Conservation (phyloP, 2,797 vertebrate genomes). For the Sebastes iracundus region DNA sequence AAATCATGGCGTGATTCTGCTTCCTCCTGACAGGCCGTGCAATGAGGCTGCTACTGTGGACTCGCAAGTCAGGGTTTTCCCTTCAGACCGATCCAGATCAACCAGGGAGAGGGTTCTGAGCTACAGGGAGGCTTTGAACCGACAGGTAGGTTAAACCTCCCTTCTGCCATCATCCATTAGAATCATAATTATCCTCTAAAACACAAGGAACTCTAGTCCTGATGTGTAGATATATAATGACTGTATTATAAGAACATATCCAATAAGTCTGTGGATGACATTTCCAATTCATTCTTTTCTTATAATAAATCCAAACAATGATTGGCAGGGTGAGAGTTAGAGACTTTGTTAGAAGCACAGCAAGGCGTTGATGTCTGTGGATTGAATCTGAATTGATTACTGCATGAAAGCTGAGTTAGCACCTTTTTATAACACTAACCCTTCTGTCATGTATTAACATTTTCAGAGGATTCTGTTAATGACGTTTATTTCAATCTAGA, state of each 20-base stretch:
- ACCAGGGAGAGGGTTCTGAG: slow-evolving; percentile 76
- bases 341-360: not conserved
- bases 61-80: slow-evolving; percentile 67
- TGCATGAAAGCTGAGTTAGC: not conserved
- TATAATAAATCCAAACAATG: not conserved
- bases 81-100: slow-evolving; percentile 79
- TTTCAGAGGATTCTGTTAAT: not conserved
- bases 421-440: not conserved
- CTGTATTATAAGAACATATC: not conserved
- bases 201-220: not conserved
- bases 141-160: slow-evolving; percentile 81
- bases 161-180: not conserved
- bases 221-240: not conserved
- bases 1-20: not conserved
- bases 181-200: not conserved
- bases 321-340: not conserved
- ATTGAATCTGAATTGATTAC: not conserved
- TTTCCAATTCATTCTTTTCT: not conserved
- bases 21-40: slow-evolving; percentile 28
- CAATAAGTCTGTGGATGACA: not conserved
- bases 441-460: not conserved
- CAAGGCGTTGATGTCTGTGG: not conserved
- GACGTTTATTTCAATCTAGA: not conserved
- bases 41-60: slow-evolving; percentile 48
- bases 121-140: slow-evolving; percentile 89